phyloP scores from a whole-genome alignment of 92 coral and sea anemone genomes.

The Porites lobata region DNA sequence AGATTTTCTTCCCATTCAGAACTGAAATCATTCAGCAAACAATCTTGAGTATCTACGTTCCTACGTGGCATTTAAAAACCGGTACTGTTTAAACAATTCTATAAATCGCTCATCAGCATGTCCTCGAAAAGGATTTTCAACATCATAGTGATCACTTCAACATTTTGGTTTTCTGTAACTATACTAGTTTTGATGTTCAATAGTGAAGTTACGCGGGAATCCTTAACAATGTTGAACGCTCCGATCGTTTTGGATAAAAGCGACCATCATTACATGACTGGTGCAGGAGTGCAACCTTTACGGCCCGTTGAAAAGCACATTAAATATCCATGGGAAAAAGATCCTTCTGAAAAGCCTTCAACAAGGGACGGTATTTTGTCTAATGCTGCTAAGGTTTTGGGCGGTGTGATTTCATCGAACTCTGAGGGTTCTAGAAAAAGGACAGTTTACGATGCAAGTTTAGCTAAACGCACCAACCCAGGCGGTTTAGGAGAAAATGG shows the following conservation, averaged over 20 bases:
- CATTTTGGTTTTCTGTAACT: slow-evolving; percentile 98
- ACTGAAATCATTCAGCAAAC: neutral
- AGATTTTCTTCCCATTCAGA: neutral
- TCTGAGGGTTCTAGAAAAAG: slow-evolving; percentile 45
- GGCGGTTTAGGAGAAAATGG: slow-evolving; percentile 94
- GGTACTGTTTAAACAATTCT: slow-evolving; percentile 13
- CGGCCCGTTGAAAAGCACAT: slow-evolving; percentile 89
- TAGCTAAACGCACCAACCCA: slow-evolving; percentile 83
- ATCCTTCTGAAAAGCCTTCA: slow-evolving; percentile 28
- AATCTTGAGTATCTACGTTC: neutral
- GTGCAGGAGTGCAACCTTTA: slow-evolving; percentile 93
- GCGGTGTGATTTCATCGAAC: slow-evolving; percentile 77
- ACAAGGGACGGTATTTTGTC: slow-evolving; percentile 63
- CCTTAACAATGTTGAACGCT: slow-evolving; percentile 94
- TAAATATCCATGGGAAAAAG: slow-evolving; percentile 96
- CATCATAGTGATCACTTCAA: slow-evolving; percentile 88
- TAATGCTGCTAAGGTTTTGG: slow-evolving; percentile 73
- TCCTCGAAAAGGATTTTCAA: slow-evolving; percentile 82
- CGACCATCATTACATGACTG: slow-evolving; percentile 90
- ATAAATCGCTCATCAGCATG: slow-evolving; percentile 63
- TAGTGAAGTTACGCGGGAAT: slow-evolving; percentile 92
- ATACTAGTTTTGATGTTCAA: slow-evolving; percentile 91
- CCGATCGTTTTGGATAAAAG: slow-evolving; percentile 79
- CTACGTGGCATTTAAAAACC: slow-evolving; percentile 37
- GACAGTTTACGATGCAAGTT: slow-evolving; percentile 89